These are phyloP conservation scores for Brenthis daphne DNA, from an alignment of 2,888 invertebrate species.

Conservation along the genomic window DNA sequence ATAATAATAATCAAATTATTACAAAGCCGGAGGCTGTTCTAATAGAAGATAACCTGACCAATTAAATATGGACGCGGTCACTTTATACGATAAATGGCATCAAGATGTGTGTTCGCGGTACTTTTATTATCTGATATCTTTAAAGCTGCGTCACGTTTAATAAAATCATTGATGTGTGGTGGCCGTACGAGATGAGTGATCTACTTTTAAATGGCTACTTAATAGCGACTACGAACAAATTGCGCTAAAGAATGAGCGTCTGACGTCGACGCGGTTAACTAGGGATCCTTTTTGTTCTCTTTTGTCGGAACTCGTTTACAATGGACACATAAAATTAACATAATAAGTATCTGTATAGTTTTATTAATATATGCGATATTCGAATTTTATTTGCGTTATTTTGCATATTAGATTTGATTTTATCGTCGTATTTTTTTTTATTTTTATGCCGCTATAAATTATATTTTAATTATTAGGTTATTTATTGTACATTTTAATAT, in stretches of 20 bases:
- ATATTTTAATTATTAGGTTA: too few relatives aligned
- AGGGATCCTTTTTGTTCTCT: slow-evolving; percentile 38
- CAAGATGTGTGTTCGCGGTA: slow-evolving; percentile 57
- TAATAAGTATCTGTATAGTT: slow-evolving; percentile 5
- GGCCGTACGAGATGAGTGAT: slow-evolving; percentile 59
- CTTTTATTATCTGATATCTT: slow-evolving; percentile 68
- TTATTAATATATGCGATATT: slow-evolving; percentile 10
- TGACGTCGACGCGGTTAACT: slow-evolving; percentile 39
- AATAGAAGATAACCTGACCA: slow-evolving; percentile 51
- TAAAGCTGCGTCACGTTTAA: slow-evolving; percentile 71
- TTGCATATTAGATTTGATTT: background rate
- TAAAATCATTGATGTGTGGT: slow-evolving; percentile 60
- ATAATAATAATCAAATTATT: background rate
- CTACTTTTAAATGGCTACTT: slow-evolving; percentile 69
- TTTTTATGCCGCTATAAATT: too few relatives aligned
- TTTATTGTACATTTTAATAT: too few relatives aligned
- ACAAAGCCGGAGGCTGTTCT: slow-evolving; percentile 13
- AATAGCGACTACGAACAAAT: slow-evolving; percentile 65
- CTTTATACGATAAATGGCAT: slow-evolving; percentile 62
- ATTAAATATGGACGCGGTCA: slow-evolving; percentile 63
- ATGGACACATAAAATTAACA: slow-evolving; percentile 22
- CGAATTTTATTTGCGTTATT: background rate
- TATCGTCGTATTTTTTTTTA: too few relatives aligned
- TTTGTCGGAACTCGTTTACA: slow-evolving; percentile 41
- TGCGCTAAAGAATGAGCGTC: slow-evolving; percentile 53